Conservation (phyloP, 1,140 invertebrate genomes). For the Sinella curviseta region DNA sequence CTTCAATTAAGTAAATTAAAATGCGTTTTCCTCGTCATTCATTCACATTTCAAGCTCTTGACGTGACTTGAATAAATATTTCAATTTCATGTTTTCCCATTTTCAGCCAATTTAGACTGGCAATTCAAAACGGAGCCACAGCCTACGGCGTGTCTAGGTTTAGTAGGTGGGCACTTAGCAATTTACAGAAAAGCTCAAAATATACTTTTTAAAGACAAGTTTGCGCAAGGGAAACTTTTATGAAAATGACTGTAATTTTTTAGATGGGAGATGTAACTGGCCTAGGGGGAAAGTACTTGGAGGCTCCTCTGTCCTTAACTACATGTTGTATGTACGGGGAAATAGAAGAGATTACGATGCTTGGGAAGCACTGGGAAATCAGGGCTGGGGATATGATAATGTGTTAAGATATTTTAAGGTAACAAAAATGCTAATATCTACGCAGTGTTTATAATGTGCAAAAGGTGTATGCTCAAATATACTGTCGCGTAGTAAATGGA, state of each 20-base stretch:
- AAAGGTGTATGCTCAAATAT: no score
- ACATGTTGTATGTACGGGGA: slow-evolving; percentile 94
- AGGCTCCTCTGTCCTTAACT: slow-evolving; percentile 86
- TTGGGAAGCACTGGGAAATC: slow-evolving; percentile 87
- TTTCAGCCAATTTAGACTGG: slow-evolving; percentile 67
- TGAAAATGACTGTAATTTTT: not conserved
- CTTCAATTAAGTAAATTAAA: slow-evolving; percentile 75
- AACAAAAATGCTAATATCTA: not conserved
- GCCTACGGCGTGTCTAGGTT: slow-evolving; percentile 75
- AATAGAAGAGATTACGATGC: slow-evolving; percentile 90
- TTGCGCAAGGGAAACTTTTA: not conserved
- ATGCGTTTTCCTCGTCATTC: not conserved
- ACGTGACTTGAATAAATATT: not conserved
- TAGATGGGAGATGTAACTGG: slow-evolving; percentile 73
- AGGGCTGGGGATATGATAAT: slow-evolving; percentile 86
- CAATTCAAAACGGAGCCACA: slow-evolving; percentile 88
- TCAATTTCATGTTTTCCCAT: not conserved
- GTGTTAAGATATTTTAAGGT: slow-evolving; percentile 83
- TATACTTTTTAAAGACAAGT: slow-evolving; percentile 7
- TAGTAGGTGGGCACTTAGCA: slow-evolving; percentile 50
- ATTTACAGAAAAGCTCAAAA: not conserved
- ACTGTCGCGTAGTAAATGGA: no score
- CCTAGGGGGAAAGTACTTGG: slow-evolving; percentile 78
- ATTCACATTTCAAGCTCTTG: not conserved
- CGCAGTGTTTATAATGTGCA: not conserved